Base-by-base conservation (phyloP, 2,888 invertebrate species). In the Synergus japonicus region DNA sequence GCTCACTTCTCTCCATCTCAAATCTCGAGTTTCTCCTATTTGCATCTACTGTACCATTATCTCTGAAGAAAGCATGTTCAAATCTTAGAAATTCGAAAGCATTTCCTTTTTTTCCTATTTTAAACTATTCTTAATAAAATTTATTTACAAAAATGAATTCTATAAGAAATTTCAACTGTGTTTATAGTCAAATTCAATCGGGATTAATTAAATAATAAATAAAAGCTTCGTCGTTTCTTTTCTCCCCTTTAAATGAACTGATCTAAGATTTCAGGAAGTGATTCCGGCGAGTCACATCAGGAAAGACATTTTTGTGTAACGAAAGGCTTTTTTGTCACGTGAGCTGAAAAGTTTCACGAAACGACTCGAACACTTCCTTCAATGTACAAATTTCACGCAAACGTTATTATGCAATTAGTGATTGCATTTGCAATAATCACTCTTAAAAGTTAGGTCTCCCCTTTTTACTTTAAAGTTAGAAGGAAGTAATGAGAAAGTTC, bases 21-120 rank as follows among this genome's bases (percentile, higher is more conserved):
- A 60, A 60, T 60, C 58, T 60, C 18, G 58, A 60, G 12, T 60
- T 60, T 60, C 60, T 60, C 60, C 60, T 60, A 60, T 60, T 60
- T 60, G 60, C 60, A 60, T 60, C 60, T 22, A 60, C 22, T 60
- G 60, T 60, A 60, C 60, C 60, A 60, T 60, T 60, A 22, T 37
- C 12, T 60, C 5, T 18, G 22, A 60, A 29, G 60, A 60, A 22
- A 60, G 60, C 13, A 60, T 60, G 18, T 60, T 60, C 13, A 4
- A 60, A 60, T 60, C 60, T 60, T 5, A 12, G 60, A 22, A 60
- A 18, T 5, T 60, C 12, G 1, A 29, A 1, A 22, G 60, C 13
- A 54, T 54, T 54, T 54, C 5, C 37, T 37, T 5, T 37, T 37
- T 37, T 4, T 37, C 37, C 7, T 37, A 37, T 37, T 37, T 37